Base-by-base conservation (phyloP, 1,140 invertebrate species). In the Tetramorium alpestre region DNA sequence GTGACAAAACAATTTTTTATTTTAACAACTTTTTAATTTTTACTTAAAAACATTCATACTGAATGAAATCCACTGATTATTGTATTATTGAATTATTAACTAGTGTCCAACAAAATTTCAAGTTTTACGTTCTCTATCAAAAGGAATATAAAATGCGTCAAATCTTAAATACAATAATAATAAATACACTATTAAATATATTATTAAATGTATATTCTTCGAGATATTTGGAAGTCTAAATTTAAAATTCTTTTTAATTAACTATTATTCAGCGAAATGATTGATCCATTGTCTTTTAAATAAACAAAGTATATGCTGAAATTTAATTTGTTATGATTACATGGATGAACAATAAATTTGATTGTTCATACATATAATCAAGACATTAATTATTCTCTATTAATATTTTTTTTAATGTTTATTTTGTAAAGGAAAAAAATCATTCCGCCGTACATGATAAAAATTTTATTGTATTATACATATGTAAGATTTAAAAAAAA, bases 401-500 rank as follows among this genome's bases (percentile, higher is more conserved):
- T 58, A 16, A 65, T 11, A 75, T 25, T 60, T 60, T 41, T 58
- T 54, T 62, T 47, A 28, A n/a, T 54, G 18, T 56, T 56, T 62
- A 60, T 76, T 1, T 41, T 1, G 2, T 38, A 75, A 75, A 33
- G 16, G 16, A 33, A 54, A 38, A 0, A 75, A 58, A 38, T 38
- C 49, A 56, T 73, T 73, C 33, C 33, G 38, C 11, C 33, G 18
- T 18, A 38, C 6, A 56, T 10, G 33, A 73, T 54, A 54, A 38
- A 13, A 51, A 33, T 72, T 72, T 54, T 6, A 18, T 58, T n/a
- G 11, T 16, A 3, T 67, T 28, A 28, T 28, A 28, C 2, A 73
- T 73, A 70, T n/a, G 22, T 38, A 58, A 7, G 7, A 56, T 56
- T n/a, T 18, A 7, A 64, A 73, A 72, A 73, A 72, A 33, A 33